A percentile compares a stretch with the other conserved stretches of the same genome.
These are phyloP conservation scores for Beris morrisii DNA, from an alignment of 2,888 invertebrate genomes.

Conservation along the genomic window DNA sequence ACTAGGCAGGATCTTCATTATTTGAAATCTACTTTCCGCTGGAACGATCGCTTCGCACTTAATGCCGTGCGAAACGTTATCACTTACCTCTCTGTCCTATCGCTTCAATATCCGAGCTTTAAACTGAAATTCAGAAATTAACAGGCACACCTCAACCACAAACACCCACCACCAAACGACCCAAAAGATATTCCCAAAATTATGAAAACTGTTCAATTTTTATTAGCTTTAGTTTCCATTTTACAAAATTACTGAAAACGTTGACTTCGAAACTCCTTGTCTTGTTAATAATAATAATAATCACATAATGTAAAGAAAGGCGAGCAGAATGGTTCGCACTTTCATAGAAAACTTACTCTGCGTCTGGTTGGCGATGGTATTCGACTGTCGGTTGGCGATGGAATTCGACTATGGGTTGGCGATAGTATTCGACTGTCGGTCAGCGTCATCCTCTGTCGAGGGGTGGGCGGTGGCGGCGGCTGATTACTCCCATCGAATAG, in stretches of 20 bases:
- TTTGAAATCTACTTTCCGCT: no score
- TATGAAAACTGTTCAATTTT: neutral
- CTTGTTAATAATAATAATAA: constrained; percentile 3
- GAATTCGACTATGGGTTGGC: no score
- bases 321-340: neutral
- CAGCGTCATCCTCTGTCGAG: constrained; percentile 2
- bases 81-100: no score
- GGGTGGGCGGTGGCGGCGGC: constrained; percentile 2
- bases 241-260: neutral
- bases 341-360: constrained; percentile 35
- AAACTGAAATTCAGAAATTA: no score
- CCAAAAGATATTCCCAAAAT: neutral
- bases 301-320: neutral
- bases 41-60: no score
- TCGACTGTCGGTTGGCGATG: neutral
- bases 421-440: neutral
- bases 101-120: no score
- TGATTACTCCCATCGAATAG: neutral
- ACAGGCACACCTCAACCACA: neutral
- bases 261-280: neutral
- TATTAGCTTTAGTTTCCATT: neutral
- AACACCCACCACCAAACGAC: neutral
- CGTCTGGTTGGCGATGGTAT: constrained; percentile 13
- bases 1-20: no score
- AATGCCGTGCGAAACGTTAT: no score